Conservation (phyloP, 30 jellyfish, hydroid and myxozoan species). For the Cassiopea xamachana region DNA sequence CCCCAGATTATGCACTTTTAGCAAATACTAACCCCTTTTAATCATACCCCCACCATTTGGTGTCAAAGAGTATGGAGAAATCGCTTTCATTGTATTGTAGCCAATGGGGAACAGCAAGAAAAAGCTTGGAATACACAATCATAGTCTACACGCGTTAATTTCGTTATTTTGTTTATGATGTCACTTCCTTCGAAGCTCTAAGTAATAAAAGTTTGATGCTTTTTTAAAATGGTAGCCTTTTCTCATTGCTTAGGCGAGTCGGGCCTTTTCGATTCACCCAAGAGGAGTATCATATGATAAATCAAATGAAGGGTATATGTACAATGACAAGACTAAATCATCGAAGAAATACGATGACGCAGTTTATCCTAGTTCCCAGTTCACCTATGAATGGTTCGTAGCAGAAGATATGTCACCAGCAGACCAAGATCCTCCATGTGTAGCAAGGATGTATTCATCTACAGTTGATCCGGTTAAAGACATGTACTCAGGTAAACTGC, state of each 20-base stretch:
- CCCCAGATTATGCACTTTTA: no score
- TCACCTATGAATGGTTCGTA: constrained; percentile 64
- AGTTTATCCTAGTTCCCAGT: constrained; percentile 30
- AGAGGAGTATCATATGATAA: constrained; percentile 71
- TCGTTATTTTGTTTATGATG: no score
- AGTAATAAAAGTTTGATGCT: not conserved
- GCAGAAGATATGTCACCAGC: constrained; percentile 56
- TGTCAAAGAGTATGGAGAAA: no score
- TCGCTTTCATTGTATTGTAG: no score
- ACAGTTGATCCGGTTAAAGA: constrained; percentile 60
- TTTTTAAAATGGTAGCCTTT: not conserved
- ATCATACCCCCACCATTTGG: no score
- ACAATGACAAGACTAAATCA: constrained; percentile 50
- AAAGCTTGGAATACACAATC: no score
- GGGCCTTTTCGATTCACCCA: constrained; percentile 67
- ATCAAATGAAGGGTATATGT: constrained; percentile 54
- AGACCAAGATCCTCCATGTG: constrained; percentile 64
- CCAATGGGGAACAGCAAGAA: no score
- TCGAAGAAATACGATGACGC: constrained; percentile 38
- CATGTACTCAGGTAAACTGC: constrained; percentile 64
- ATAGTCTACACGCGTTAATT: no score
- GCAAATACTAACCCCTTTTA: no score
- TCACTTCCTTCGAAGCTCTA: no score
- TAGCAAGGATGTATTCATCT: constrained; percentile 63
- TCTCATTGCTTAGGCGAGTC: constrained; percentile 7